Conservation (phyloP, 2,888 invertebrate species). For the Dioctria rufipes region DNA sequence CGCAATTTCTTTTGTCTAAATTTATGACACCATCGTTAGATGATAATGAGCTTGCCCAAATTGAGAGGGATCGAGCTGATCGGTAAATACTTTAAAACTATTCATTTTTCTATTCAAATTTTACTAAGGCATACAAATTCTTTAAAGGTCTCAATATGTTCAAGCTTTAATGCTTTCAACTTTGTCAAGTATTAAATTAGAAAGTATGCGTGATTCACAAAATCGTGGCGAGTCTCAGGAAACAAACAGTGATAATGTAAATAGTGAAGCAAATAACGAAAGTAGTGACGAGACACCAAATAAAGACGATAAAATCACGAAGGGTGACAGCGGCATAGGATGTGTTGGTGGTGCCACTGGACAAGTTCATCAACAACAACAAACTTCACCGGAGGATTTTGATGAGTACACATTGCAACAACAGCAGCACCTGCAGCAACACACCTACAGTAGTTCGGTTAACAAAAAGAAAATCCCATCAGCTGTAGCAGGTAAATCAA, state of each 20-base stretch:
- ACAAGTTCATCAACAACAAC: constrained; percentile 70
- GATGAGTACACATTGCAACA: constrained; percentile 66
- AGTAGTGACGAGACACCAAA: constrained; percentile 60
- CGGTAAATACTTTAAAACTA: constrained; percentile 64
- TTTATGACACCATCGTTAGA: constrained; percentile 74
- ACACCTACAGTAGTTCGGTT: constrained; percentile 61
- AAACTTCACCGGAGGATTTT: constrained; percentile 70
- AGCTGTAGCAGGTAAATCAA: constrained; percentile 58
- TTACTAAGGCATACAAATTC: not conserved
- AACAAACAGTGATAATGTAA: constrained; percentile 70
- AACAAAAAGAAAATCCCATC: constrained; percentile 63
- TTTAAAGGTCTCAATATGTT: constrained; percentile 74
- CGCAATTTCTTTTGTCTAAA: constrained; percentile 71
- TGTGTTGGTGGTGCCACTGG: constrained; percentile 56
- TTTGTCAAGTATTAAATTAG: constrained; percentile 69
- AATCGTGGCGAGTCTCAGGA: constrained; percentile 64
- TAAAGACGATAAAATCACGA: constrained; percentile 59
- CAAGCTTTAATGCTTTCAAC: constrained; percentile 80
- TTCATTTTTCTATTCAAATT: not conserved
- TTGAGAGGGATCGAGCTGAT: constrained; percentile 76
- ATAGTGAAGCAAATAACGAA: constrained; percentile 66
- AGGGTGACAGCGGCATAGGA: constrained; percentile 60
- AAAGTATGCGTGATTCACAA: constrained; percentile 62
- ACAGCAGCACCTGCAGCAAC: constrained; percentile 54
- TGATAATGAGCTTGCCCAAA: constrained; percentile 73